Base-by-base conservation (phyloP, 2,888 invertebrate species). In the Nymphalis polychloros region DNA sequence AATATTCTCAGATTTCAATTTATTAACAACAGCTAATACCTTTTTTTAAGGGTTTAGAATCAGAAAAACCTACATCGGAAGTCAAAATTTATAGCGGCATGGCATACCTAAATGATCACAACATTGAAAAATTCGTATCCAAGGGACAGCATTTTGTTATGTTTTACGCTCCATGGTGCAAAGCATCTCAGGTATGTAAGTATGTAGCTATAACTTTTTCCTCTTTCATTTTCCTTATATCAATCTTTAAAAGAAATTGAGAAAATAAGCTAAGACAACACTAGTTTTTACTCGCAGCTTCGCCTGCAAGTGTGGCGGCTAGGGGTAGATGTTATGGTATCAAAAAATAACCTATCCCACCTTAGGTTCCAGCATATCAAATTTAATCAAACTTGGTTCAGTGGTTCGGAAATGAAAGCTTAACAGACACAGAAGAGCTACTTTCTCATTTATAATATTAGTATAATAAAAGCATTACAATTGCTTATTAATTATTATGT, bases 121-220 rank as follows among this genome's bases (percentile, higher is more conserved):
- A 94, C 71, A 97, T 97, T 80, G 94, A 95, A 72, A 94, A 95
- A 77, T 95, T 95, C 81, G 91, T 97, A 0, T 93, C 94, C 1
- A 92, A 84, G 59, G 97, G 98, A 59, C 95, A 95, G 78, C 96
- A 97, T 85, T 98, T 98, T 83, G 93, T 98, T 6, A 97, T 98
- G 90, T 98, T 98, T 86, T 98, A 96, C 89, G 97, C 97, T 0
- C 97, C 98, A 0, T 98, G 98, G 98, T 98, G 98, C 85, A 94
- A 96, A 67, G 96, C 97, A 79, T 98, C 97, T 78, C 96, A 96
- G 93, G 96, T 96, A 88, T 52, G 19, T 50, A 55, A 46, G 49
- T 48, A 47, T 31, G 31, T 55, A 55, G 17, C 10, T 23, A 52
- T 13, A 19, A 31, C n/a, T 55, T 31, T 16, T 31, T 55, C 41